Evolutionary conservation across 1,140 invertebrate genomes (phyloP), one percentile per base, ranked within the genome.

Genomic region (Zeugodacus cucurbitae): DNA sequence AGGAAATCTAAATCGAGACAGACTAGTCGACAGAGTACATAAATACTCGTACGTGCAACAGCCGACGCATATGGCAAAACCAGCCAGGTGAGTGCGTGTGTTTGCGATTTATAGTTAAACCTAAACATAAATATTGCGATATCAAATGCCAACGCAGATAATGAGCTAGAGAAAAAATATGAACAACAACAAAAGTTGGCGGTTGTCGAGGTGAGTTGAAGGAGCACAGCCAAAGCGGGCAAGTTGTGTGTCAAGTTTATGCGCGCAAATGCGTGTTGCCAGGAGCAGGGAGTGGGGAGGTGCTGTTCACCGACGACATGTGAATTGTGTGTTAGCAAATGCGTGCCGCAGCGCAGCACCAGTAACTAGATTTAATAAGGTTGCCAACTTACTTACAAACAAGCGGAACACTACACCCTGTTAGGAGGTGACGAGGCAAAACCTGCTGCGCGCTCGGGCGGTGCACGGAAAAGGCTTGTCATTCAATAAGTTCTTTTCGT

Each of bases 51-150:
- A 82, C 22, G 74, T 82, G 48, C 48, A 54, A 54, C 11, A 29
- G 44, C 22, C 26, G 44, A 22, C 74, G 37, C n/a, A 41, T 14
- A 82, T 82, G 74, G 74, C 41, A 48, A 82, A 48, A 32, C 44
- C 26, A 82, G 22, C n/a, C 41, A 41, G 37, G 22, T 59, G 78
- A 1, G 48, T 85, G 14, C 7, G 2, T 54, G 26, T 85, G 1
- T 85, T 26, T 3, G n/a, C 22, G 32, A 87, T 62, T 58, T 59
- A 62, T 57, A 87, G 48, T 87, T 44, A 87, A 87, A 57, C 54
- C 34, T 87, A 87, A 87, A 34, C 54, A 87, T 87, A 87, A 87
- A 87, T 87, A 59, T 37, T n/a, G 10, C 17, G 85, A 34, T 87
- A 54, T 17, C 58, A 62, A 87, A 20, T 54, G 48, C 20, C 22